Percentiles rank a stretch among this genome's conserved stretches.
These are phyloP conservation scores for Lasioglossum leucozonium DNA, from an alignment of 2,888 invertebrate species.

Conservation along the genomic window DNA sequence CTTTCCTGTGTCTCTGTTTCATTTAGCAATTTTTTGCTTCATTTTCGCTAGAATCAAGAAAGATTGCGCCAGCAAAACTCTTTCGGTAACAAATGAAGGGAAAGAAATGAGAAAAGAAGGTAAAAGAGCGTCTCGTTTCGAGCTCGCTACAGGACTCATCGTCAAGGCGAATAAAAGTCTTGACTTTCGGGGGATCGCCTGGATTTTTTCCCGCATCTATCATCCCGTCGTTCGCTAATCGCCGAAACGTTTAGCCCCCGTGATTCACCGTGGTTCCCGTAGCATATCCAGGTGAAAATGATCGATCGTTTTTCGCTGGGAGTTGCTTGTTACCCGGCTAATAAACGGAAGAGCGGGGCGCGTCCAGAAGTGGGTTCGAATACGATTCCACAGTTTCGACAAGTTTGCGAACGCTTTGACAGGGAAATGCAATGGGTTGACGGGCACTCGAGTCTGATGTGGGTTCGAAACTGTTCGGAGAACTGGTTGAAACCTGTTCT, in stretches of 20 bases:
- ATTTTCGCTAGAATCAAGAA: neutral
- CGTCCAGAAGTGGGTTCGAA: neutral
- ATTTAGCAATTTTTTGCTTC: neutral
- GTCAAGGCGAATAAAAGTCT: conserved; percentile 2
- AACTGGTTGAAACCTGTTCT: neutral
- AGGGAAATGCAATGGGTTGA: neutral
- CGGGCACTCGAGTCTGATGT: neutral
- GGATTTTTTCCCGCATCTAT: conserved; percentile 7
- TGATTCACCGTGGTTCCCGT: neutral
- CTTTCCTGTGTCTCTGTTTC: neutral
- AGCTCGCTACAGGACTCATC: neutral
- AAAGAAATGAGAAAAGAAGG: neutral
- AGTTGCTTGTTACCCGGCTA: neutral
- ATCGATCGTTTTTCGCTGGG: conserved; percentile 23
- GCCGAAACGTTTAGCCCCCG: conserved; percentile 10
- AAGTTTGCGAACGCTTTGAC: neutral
- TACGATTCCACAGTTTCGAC: neutral
- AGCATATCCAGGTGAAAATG: neutral
- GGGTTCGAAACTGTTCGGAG: neutral
- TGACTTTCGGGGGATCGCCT: neutral
- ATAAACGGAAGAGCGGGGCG: neutral
- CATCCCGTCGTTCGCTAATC: conserved; percentile 22
- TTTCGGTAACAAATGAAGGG: neutral
- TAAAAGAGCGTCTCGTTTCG: too few species aligned
- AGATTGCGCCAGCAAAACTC: neutral